Percentiles rank a stretch among this genome's conserved stretches.
phyloP scores from a whole-genome alignment of 2,888 invertebrate species.

The Hydriomena furcata region DNA sequence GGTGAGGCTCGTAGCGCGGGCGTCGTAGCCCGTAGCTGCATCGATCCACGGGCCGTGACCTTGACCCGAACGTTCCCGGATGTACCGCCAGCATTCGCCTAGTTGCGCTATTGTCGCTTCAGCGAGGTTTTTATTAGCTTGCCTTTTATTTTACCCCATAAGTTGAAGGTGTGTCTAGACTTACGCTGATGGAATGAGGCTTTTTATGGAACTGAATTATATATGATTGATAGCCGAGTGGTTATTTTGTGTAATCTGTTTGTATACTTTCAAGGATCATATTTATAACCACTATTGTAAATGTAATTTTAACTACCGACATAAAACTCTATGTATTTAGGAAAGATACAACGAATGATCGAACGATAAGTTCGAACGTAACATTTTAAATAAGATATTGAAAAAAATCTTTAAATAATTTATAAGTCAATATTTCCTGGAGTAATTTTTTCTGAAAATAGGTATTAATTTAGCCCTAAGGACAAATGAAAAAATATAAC shows the following conservation, averaged over 20 bases:
- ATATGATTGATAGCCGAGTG: slow-evolving; percentile 34
- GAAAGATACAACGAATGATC: no score
- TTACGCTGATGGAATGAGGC: slow-evolving; percentile 10
- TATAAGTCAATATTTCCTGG: slow-evolving; percentile 26
- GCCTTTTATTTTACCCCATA: slow-evolving; percentile 57
- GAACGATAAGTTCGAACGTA: no score
- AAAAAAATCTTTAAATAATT: slow-evolving; percentile 40
- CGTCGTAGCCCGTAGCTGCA: slow-evolving; percentile 82
- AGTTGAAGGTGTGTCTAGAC: slow-evolving; percentile 50
- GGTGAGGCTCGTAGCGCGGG: slow-evolving; percentile 44
- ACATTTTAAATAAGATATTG: no score
- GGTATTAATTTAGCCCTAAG: slow-evolving; percentile 32
- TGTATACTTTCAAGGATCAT: no score
- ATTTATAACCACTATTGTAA: no score
- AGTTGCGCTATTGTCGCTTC: slow-evolving; percentile 74
- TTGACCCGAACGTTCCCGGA: slow-evolving; percentile 85
- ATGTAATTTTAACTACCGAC: no score
- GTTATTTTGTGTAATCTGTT: no score
- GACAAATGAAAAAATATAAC: slow-evolving; percentile 26
- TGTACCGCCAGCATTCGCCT: slow-evolving; percentile 66
- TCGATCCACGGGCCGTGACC: slow-evolving; percentile 86
- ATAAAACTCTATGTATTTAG: no score
- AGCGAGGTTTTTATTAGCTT: slow-evolving; percentile 72
- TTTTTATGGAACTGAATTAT: slow-evolving; percentile 23
- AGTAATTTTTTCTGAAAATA: slow-evolving; percentile 32